Evolutionary conservation across 2,888 invertebrate genomes (phyloP).

Genomic region (Lasioglossum figueresi): DNA sequence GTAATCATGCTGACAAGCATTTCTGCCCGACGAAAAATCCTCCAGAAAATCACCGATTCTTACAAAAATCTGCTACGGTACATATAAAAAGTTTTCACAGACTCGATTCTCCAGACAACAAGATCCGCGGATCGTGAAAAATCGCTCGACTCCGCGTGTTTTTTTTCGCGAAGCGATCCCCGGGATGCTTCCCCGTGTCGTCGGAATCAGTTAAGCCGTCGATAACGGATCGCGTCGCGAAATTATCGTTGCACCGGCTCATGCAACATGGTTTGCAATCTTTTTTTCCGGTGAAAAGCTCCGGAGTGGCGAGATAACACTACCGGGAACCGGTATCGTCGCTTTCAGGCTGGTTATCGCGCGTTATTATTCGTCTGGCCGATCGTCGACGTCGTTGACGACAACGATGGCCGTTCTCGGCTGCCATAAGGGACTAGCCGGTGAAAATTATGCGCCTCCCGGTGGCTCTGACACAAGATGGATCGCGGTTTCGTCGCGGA

Average conservation of each 20-base stretch:
- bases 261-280: slow-evolving; percentile 1
- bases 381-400: not conserved
- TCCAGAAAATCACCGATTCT: not conserved
- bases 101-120: not conserved
- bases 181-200: not conserved
- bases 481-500: slow-evolving; percentile 2
- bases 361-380: slow-evolving; percentile 7
- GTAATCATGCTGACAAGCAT: no score
- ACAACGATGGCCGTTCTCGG: not conserved
- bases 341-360: not conserved
- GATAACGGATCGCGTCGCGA: slow-evolving; percentile 33
- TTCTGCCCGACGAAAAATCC: no score
- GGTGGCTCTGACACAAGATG: slow-evolving; percentile 6
- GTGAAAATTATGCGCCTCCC: slow-evolving; percentile 1
- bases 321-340: slow-evolving; percentile 15
- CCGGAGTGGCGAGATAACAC: not conserved
- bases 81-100: not conserved
- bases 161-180: slow-evolving; percentile 28
- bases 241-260: slow-evolving; percentile 35
- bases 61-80: not conserved
- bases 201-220: slow-evolving; percentile 34
- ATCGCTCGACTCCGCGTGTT: slow-evolving; percentile 29
- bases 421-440: not conserved
- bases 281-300: not conserved
- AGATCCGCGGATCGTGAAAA: not conserved